Evolutionary conservation across 2,888 invertebrate genomes (phyloP).

Genomic region (Macropis europaea): DNA sequence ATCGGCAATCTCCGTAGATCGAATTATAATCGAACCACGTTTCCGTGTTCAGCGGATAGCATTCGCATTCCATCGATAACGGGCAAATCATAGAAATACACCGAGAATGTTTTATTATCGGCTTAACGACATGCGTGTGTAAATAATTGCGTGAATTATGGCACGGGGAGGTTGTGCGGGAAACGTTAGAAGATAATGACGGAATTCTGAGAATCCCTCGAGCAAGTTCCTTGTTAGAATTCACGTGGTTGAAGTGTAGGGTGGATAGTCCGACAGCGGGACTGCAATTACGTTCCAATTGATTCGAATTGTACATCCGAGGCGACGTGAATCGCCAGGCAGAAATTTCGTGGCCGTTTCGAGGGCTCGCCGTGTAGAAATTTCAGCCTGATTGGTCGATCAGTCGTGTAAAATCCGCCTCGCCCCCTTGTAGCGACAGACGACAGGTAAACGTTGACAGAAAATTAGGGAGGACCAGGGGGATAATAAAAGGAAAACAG

Average conservation of each 20-base stretch:
- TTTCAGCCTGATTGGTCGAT: slow-evolving; percentile 4
- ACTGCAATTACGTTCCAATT: slow-evolving; percentile 48
- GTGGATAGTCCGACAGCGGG: slow-evolving; percentile 22
- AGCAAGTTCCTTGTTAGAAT: slow-evolving; percentile 25
- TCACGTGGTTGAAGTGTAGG: slow-evolving; percentile 14
- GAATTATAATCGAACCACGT: too few relatives aligned
- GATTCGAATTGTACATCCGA: slow-evolving; percentile 40
- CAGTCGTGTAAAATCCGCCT: neutral
- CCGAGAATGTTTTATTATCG: too few relatives aligned
- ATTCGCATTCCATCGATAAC: too few relatives aligned
- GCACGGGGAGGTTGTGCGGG: neutral
- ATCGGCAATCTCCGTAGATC: slow-evolving; percentile 1
- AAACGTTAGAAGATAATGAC: neutral
- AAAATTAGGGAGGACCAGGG: neutral
- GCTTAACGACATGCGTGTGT: too few relatives aligned
- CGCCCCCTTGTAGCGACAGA: neutral
- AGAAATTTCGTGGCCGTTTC: neutral
- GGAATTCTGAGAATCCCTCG: slow-evolving; percentile 24
- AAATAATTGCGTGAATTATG: neutral
- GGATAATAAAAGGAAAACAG: too few relatives aligned
- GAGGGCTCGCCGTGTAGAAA: neutral
- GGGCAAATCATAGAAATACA: too few relatives aligned
- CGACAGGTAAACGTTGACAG: slow-evolving; percentile 6
- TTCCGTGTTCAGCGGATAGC: too few relatives aligned
- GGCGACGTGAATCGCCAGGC: slow-evolving; percentile 5